These are phyloP conservation scores for Diplazon laetatorius DNA, from an alignment of 2,888 invertebrate species.

Conservation along the genomic window DNA sequence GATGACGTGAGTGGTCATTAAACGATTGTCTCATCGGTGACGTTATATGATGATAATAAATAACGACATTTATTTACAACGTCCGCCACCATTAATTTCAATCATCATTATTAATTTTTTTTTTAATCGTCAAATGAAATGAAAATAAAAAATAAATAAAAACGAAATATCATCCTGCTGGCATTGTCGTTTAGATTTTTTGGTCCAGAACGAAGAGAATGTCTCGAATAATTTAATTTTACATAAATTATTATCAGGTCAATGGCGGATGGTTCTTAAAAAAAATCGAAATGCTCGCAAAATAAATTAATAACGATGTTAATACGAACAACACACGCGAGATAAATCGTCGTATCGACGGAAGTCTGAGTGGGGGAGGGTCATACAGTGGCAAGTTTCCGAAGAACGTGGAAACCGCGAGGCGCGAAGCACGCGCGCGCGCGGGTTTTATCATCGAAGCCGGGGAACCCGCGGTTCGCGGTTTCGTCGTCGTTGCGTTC, in stretches of 20 bases:
- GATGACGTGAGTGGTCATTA: slow-evolving; percentile 77
- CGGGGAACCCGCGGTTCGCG: neutral
- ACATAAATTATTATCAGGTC: too few species aligned
- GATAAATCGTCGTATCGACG: slow-evolving; percentile 45
- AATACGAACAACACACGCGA: too few species aligned
- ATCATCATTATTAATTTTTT: neutral
- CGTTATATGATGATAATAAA: slow-evolving; percentile 57
- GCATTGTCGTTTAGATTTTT: too few species aligned
- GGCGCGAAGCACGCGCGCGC: slow-evolving; percentile 11
- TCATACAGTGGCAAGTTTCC: slow-evolving; percentile 18
- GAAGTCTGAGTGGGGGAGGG: slow-evolving; percentile 51
- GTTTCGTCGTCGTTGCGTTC: neutral
- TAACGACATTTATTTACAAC: slow-evolving; percentile 31
- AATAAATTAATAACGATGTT: too few species aligned
- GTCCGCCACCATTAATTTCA: slow-evolving; percentile 43
- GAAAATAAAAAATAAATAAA: too few species aligned
- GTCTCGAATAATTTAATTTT: too few species aligned
- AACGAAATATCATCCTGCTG: too few species aligned
- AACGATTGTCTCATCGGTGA: slow-evolving; percentile 73
- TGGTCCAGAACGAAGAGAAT: too few species aligned
- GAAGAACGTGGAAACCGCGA: slow-evolving; percentile 22
- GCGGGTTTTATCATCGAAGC: slow-evolving; percentile 41
- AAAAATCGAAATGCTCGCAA: too few species aligned
- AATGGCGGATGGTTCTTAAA: too few species aligned
- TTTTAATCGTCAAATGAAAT: neutral